Conservation (phyloP, 1,140 invertebrate genomes). For the Sycophaga agraensis region DNA sequence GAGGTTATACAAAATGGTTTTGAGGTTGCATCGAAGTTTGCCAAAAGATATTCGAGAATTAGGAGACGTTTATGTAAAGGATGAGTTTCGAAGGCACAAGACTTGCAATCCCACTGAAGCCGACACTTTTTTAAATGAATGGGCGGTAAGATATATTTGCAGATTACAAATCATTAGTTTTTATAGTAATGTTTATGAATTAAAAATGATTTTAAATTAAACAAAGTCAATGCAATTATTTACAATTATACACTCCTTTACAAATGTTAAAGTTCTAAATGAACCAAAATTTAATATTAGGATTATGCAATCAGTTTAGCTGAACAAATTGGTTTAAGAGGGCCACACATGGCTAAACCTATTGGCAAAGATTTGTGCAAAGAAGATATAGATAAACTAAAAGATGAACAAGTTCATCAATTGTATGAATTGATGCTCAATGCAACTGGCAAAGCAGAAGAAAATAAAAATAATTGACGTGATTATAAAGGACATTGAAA, state of each 20-base stretch:
- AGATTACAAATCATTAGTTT: neutral
- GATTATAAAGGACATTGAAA: no score
- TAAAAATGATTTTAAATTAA: neutral
- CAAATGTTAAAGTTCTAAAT: neutral
- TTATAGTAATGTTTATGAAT: neutral
- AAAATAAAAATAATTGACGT: neutral
- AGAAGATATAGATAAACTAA: slow-evolving; percentile 69
- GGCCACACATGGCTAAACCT: slow-evolving; percentile 57
- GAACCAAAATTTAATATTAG: slow-evolving; percentile 55
- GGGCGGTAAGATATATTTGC: slow-evolving; percentile 70
- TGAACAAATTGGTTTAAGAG: slow-evolving; percentile 70
- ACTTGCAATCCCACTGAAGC: slow-evolving; percentile 71
- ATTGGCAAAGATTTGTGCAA: slow-evolving; percentile 66
- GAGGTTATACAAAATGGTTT: slow-evolving; percentile 84
- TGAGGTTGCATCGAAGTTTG: slow-evolving; percentile 80
- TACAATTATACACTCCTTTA: neutral
- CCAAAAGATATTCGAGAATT: slow-evolving; percentile 73
- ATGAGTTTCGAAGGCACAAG: slow-evolving; percentile 87
- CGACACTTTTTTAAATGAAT: slow-evolving; percentile 80
- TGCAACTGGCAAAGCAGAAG: slow-evolving; percentile 50
- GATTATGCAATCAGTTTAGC: slow-evolving; percentile 73
- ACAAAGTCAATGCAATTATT: no score
- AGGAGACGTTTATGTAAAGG: slow-evolving; percentile 83
- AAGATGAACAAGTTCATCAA: slow-evolving; percentile 79
- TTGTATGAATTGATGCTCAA: slow-evolving; percentile 81